Base-by-base conservation (phyloP, 2,888 invertebrate genomes). In the Hedychridium roseum region DNA sequence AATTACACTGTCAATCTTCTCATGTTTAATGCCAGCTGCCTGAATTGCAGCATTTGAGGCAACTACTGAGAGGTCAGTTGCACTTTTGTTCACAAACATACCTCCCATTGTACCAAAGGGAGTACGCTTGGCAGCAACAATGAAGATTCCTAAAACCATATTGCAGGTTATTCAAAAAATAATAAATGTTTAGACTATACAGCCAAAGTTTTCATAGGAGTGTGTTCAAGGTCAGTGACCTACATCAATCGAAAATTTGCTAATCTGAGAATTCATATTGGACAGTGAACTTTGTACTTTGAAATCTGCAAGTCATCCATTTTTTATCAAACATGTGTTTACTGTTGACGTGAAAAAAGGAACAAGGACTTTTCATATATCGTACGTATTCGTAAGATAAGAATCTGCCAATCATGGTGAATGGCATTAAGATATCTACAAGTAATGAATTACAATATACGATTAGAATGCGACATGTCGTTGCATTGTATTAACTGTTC, bases 21-120 rank as follows among this genome's bases (percentile, higher is more conserved):
- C 92, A 0, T 97, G 94, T 26, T 87, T 85, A 0, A 98, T 82
- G 26, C 90, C 90, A 0, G 90, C 90, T 57, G 90, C 84, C 51
- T 87, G 84, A 3, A 95, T 79, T 0, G 93, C 93, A 4, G 92
- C 92, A 55, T 87, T 88, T 0, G 89, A 85, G 0, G 94, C 93
- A 7, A 88, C 80, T 12, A 90, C 90, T 77, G 94, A 94, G 54
- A 98, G 81, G 49, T 93, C 91, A 0, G 88, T 87, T 15, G 88
- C 85, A 27, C 84, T 84, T 5, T 87, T 88, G 75, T 89, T 89
- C 20, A 85, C 84, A 72, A 93, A 87, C 66, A 86, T 86, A 0
- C 93, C 93, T 2, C 98, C 98, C 80, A 91, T 97, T 1, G 97
- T 90, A 41, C 98, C 98, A 81, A 98, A 98, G 2, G 97, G 91